A percentile compares a stretch with the other conserved stretches of the same genome.
Conservation (phyloP, 2,888 invertebrate genomes). For the Drosophila pegasa region DNA sequence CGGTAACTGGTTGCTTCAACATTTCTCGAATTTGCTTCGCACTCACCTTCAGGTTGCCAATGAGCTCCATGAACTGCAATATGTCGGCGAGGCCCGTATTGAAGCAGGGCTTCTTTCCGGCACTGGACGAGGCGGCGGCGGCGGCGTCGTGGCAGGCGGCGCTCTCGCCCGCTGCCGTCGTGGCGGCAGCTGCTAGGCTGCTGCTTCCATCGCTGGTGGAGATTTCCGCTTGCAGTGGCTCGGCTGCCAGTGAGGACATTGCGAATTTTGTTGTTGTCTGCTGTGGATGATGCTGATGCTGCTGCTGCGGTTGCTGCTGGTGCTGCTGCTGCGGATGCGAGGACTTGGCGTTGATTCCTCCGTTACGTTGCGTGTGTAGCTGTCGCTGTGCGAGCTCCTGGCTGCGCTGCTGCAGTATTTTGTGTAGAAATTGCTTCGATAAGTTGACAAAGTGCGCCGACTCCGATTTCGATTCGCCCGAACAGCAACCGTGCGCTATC, state of each 20-base stretch:
- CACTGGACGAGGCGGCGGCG: slow-evolving; percentile 51
- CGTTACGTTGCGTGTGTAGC: slow-evolving; percentile 67
- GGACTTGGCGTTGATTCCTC: slow-evolving; percentile 40
- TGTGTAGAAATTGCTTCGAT: slow-evolving; percentile 48
- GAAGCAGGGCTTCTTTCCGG: slow-evolving; percentile 81
- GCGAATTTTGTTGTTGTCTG: slow-evolving; percentile 77
- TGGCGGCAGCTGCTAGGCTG: slow-evolving; percentile 35
- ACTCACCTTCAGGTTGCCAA: slow-evolving; percentile 90
- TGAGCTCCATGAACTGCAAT: slow-evolving; percentile 89
- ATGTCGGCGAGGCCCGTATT: slow-evolving; percentile 82
- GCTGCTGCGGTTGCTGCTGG: slow-evolving; percentile 62
- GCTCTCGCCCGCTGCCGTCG: slow-evolving; percentile 38
- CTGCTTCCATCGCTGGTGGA: slow-evolving; percentile 36
- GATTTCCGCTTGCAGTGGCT: slow-evolving; percentile 69
- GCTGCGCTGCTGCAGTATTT: slow-evolving; percentile 57
- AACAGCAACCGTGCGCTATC: slow-evolving; percentile 71
- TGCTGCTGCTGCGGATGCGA: slow-evolving; percentile 48
- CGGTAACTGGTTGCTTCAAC: slow-evolving; percentile 27
- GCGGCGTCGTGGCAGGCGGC: slow-evolving; percentile 56
- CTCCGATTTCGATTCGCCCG: slow-evolving; percentile 55
- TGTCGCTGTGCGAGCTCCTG: slow-evolving; percentile 75
- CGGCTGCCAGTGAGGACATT: slow-evolving; percentile 82
- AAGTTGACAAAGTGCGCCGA: slow-evolving; percentile 55
- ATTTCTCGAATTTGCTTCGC: not conserved
- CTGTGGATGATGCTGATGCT: slow-evolving; percentile 50